A percentile compares a stretch with the other conserved stretches of the same genome.
These are phyloP conservation scores for Neoitamus cyanurus DNA, from an alignment of 2,888 invertebrate genomes.

Conservation along the genomic window DNA sequence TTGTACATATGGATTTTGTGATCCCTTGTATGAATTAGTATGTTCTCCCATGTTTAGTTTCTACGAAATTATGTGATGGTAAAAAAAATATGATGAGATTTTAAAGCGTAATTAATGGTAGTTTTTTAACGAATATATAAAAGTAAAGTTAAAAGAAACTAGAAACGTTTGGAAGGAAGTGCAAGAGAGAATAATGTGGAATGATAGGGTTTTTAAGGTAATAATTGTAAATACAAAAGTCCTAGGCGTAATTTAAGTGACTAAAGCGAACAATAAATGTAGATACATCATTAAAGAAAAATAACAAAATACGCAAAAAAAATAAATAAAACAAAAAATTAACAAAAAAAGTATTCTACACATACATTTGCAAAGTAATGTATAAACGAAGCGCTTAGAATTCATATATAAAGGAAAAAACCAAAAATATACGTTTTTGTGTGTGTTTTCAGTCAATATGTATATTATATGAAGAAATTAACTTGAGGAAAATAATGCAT, in stretches of 20 bases:
- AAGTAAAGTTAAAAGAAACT: background rate
- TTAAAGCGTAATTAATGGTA: slow-evolving; percentile 8
- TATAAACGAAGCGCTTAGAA: slow-evolving; percentile 9
- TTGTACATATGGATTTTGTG: background rate
- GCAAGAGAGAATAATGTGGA: background rate
- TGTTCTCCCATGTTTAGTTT: background rate
- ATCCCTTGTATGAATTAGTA: background rate
- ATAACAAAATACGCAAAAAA: background rate
- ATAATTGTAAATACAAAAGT: background rate
- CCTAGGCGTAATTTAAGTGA: slow-evolving; percentile 13
- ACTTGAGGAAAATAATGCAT: background rate
- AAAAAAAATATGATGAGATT: background rate
- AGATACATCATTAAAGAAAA: background rate
- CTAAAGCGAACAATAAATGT: slow-evolving; percentile 21
- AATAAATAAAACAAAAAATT: background rate
- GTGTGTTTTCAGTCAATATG: slow-evolving; percentile 21
- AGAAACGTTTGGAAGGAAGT: background rate
- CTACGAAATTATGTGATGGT: slow-evolving; percentile 24
- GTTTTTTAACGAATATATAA: background rate
- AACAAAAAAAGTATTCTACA: background rate
- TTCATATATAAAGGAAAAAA: slow-evolving; percentile 9
- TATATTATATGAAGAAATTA: background rate
- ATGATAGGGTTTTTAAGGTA: background rate
- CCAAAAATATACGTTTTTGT: slow-evolving; percentile 11
- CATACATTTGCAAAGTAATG: background rate